These are phyloP conservation scores for Manis crassicaudata DNA, from an alignment of 2,797 vertebrate genomes.

Conservation along the genomic window DNA sequence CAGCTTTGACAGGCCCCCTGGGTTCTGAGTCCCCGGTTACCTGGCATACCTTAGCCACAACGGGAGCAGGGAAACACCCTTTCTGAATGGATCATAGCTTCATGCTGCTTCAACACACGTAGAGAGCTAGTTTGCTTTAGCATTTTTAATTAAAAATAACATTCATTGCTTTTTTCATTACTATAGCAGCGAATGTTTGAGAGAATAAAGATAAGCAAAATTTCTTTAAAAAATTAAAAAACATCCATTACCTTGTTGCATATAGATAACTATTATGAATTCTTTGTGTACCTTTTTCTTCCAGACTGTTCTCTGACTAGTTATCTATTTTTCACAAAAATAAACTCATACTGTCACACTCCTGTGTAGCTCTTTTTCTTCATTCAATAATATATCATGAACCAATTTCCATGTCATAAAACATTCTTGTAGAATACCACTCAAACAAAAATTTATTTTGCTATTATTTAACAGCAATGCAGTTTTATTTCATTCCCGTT, in stretches of 20 bases:
- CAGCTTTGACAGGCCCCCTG: accelerated
- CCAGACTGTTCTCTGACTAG: not conserved
- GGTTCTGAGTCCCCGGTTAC: accelerated
- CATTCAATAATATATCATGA: not conserved
- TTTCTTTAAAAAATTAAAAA: not conserved
- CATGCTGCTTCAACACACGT: not conserved
- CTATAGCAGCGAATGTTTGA: not conserved
- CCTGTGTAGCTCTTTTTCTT: not conserved
- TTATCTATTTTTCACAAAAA: not conserved
- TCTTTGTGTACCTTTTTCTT: accelerated
- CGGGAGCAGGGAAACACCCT: accelerated
- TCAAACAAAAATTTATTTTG: not conserved
- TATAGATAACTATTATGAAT: accelerated
- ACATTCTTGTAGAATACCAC: not conserved
- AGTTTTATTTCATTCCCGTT: not conserved
- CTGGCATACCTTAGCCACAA: accelerated
- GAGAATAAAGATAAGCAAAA: slow-evolving; percentile 31
- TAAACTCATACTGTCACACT: not conserved
- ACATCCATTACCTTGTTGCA: not conserved
- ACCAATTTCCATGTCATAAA: not conserved
- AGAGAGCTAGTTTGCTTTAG: not conserved
- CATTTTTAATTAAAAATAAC: slow-evolving; percentile 41
- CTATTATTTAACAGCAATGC: not conserved
- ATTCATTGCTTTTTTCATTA: not conserved
- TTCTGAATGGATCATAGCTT: not conserved